Conservation (phyloP, 2,113 vertebrate species). For the Pipa parva region DNA sequence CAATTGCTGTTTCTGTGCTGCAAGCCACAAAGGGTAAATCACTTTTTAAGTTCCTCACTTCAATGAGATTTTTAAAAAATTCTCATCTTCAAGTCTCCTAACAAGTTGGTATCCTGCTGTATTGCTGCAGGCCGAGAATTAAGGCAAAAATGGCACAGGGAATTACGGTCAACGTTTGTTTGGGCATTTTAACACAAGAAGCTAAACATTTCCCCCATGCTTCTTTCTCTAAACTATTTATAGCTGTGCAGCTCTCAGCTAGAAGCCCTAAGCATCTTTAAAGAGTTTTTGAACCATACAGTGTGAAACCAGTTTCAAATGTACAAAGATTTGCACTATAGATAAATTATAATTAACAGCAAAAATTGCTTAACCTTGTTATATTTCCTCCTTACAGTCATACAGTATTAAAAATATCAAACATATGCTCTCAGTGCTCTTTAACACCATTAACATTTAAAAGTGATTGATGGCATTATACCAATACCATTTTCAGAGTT, state of each 20-base stretch:
- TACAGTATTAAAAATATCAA: constrained; percentile 64
- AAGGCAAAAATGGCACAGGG: constrained; percentile 30
- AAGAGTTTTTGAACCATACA: constrained; percentile 5
- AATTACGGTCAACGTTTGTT: constrained; percentile 35
- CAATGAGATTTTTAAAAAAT: not conserved
- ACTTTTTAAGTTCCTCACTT: not conserved
- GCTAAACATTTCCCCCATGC: constrained; percentile 26
- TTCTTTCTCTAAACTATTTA: constrained; percentile 24
- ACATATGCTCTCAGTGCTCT: constrained; percentile 66
- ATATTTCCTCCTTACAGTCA: constrained; percentile 48
- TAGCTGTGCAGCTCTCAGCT: not conserved
- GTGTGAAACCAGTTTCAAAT: constrained; percentile 17
- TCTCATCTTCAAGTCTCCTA: constrained; percentile 26
- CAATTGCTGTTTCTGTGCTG: not conserved
- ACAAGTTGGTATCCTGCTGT: constrained; percentile 38
- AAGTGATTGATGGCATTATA: constrained; percentile 64
- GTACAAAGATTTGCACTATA: constrained; percentile 20
- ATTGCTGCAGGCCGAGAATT: constrained; percentile 38
- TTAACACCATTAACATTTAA: constrained; percentile 73
- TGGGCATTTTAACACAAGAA: constrained; percentile 30
- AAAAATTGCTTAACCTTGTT: constrained; percentile 39
- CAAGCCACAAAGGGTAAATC: constrained; percentile 16
- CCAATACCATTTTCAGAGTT: constrained; percentile 64
- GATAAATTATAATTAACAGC: constrained; percentile 40
- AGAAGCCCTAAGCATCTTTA: constrained; percentile 6